These are phyloP conservation scores for Tragopan temminckii DNA, from an alignment of 2,797 vertebrate species.

Conservation along the genomic window DNA sequence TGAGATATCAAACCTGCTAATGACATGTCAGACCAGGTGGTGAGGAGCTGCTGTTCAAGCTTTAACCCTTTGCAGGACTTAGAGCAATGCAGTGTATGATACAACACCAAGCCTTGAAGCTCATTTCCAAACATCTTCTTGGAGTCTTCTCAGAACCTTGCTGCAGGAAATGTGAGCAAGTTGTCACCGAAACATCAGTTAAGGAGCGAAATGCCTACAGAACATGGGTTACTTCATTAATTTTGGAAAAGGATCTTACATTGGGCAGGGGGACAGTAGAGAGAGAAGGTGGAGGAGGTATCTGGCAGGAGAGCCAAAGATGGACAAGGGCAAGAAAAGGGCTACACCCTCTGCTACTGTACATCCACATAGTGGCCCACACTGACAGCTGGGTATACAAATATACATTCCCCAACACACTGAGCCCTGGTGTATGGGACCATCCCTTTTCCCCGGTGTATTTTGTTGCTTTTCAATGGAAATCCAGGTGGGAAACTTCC, in stretches of 20 bases:
- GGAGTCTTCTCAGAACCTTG: neutral
- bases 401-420: fast-evolving
- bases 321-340: neutral
- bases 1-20: conserved; percentile 62
- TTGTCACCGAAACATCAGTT: neutral
- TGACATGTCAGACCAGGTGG: conserved; percentile 27
- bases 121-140: neutral
- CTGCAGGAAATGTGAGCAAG: fast-evolving
- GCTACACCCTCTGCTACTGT: fast-evolving
- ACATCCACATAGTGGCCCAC: fast-evolving
- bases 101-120: fast-evolving
- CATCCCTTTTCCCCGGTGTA: fast-evolving
- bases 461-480: conserved; percentile 30
- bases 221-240: neutral
- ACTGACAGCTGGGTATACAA: fast-evolving
- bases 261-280: neutral
- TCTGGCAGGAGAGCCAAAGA: neutral
- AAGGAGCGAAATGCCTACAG: neutral
- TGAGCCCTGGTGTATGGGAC: fast-evolving
- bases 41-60: neutral
- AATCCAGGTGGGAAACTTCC: neutral
- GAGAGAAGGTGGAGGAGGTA: neutral
- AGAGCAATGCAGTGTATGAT: neutral
- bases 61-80: neutral
- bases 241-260: neutral